Percentiles rank a stretch among this genome's conserved stretches.
Evolutionary conservation across 2,797 vertebrate genomes (phyloP).

Genomic region (Podarcis lilfordi): DNA sequence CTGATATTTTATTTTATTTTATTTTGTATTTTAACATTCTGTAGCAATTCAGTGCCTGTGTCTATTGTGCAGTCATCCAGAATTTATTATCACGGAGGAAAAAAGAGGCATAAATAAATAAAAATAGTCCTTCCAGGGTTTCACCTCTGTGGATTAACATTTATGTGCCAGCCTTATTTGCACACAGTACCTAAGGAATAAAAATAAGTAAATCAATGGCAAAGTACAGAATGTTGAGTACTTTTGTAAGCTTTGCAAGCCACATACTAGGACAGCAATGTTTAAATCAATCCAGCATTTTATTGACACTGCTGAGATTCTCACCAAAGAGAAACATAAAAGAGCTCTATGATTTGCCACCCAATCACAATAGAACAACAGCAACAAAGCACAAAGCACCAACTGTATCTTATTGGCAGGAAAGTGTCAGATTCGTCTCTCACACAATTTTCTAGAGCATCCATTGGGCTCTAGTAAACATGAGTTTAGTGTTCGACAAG

Average conservation of each 20-base stretch:
- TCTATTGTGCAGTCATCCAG: background rate
- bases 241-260: conserved; percentile 3
- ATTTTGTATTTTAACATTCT: too few species aligned
- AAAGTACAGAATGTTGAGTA: conserved; percentile 23
- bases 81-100: conserved; percentile 8
- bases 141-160: background rate
- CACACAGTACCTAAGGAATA: conserved; percentile 4
- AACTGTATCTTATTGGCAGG: background rate
- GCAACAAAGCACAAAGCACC: background rate
- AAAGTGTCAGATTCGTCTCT: background rate
- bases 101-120: background rate
- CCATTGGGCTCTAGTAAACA: background rate
- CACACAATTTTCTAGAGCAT: background rate
- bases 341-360: conserved; percentile 8
- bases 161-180: conserved; percentile 13
- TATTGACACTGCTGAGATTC: conserved; percentile 10
- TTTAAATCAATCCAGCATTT: conserved; percentile 22
- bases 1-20: background rate
- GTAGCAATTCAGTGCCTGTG: background rate
- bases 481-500: background rate
- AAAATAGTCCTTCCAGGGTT: background rate
- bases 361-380: background rate
- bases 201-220: conserved; percentile 17
- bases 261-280: background rate
- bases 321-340: conserved; percentile 53